Evolutionary conservation across 2,888 invertebrate species (phyloP).

Genomic region (Macaria liturata): DNA sequence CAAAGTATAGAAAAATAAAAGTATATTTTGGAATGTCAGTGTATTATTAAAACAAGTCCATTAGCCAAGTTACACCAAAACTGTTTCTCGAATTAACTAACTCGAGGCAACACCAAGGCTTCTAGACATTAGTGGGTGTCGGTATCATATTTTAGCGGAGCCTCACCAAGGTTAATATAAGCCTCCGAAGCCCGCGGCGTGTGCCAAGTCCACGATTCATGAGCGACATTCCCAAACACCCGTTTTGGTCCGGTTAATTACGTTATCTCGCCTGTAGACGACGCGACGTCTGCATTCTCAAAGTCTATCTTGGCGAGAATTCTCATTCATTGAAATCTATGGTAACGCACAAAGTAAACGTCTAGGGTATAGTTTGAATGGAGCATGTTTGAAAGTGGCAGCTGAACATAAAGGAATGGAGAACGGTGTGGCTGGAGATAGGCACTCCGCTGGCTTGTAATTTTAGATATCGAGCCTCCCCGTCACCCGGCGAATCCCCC

Average conservation of each 20-base stretch:
- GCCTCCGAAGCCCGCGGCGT: constrained; percentile 2
- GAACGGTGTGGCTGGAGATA: constrained; percentile 70
- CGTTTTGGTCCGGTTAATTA: constrained; percentile 24
- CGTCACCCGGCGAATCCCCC: constrained; percentile 53
- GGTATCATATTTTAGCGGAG: too few relatives aligned
- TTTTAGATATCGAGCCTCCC: constrained; percentile 77
- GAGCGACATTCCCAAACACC: constrained; percentile 38
- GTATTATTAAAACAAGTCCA: too few relatives aligned
- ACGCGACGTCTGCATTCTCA: constrained; percentile 42
- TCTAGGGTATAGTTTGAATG: constrained; percentile 70
- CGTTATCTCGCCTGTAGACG: constrained; percentile 28
- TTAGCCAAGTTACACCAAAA: too few relatives aligned
- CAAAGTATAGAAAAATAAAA: neutral
- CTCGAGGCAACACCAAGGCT: too few relatives aligned
- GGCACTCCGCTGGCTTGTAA: constrained; percentile 76
- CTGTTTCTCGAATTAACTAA: too few relatives aligned
- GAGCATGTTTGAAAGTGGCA: constrained; percentile 75
- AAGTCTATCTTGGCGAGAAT: constrained; percentile 33
- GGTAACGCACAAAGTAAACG: constrained; percentile 63
- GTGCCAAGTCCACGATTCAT: constrained; percentile 22
- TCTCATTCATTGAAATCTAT: constrained; percentile 54
- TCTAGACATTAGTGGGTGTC: too few relatives aligned
- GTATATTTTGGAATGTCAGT: too few relatives aligned
- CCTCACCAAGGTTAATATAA: constrained; percentile 1
- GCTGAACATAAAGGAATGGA: constrained; percentile 74